A percentile compares a stretch with the other conserved stretches of the same genome.
These are phyloP conservation scores for Tetrapedia diversipes DNA, from an alignment of 2,888 invertebrate genomes.

Conservation along the genomic window DNA sequence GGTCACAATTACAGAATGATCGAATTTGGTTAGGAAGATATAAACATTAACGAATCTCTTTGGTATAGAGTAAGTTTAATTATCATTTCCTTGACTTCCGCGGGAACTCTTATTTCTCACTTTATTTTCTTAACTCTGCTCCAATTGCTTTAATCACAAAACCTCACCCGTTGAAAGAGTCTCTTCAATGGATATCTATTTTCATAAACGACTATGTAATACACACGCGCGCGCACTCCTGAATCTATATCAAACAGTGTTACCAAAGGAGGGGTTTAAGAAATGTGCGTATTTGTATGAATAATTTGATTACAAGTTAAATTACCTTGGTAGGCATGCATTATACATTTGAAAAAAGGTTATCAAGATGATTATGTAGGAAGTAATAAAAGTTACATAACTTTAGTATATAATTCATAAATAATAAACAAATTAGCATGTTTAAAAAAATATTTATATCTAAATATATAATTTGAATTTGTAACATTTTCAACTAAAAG, in stretches of 20 bases:
- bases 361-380: not conserved
- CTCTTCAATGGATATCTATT: slow-evolving; percentile 6
- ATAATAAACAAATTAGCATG: not conserved
- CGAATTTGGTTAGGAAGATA: slow-evolving; percentile 38
- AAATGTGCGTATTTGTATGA: too few species aligned
- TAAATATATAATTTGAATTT: not conserved
- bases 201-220: slow-evolving; percentile 10
- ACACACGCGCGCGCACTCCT: not conserved
- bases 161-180: not conserved
- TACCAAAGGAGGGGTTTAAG: slow-evolving; percentile 31
- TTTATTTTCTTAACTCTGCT: not conserved
- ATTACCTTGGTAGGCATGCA: not conserved
- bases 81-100: slow-evolving; percentile 4
- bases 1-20: not conserved
- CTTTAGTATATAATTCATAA: not conserved
- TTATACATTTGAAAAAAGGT: not conserved
- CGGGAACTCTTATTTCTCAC: not conserved
- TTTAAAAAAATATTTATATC: not conserved
- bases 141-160: not conserved
- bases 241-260: slow-evolving; percentile 18
- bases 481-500: not conserved
- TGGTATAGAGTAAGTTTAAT: not conserved
- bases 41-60: slow-evolving; percentile 10
- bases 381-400: not conserved
- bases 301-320: not conserved